Conservation (phyloP, 64 coral and sea anemone genomes). For the Pocillopora damicornis region DNA sequence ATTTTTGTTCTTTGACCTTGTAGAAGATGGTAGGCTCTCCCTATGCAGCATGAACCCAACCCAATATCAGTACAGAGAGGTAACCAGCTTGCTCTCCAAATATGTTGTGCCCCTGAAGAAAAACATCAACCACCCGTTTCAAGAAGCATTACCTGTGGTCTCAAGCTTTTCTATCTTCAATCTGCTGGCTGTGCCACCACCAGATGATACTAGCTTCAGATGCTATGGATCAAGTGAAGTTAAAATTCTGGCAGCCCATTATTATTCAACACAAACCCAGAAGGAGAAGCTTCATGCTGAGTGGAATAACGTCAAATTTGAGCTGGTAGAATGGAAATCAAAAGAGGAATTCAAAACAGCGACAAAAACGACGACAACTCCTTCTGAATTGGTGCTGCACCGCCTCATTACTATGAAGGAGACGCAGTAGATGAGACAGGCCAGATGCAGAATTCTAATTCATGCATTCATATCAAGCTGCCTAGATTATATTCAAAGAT, state of each 20-base stretch:
- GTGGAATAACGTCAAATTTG: constrained; percentile 29
- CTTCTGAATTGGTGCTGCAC: constrained; percentile 16
- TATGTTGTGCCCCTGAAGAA: constrained; percentile 5
- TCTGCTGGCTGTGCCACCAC: constrained; percentile 14
- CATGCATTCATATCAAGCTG: no score
- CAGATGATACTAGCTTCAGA: constrained; percentile 24
- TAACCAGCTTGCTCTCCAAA: constrained; percentile 22
- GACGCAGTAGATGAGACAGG: no score
- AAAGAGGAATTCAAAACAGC: constrained; percentile 19
- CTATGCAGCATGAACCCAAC: background rate
- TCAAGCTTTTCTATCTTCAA: constrained; percentile 25
- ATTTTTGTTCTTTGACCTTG: background rate
- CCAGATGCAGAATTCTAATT: no score
- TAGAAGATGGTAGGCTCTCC: constrained; percentile 21
- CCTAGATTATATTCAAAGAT: no score
- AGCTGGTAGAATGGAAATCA: constrained; percentile 16
- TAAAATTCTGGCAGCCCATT: constrained; percentile 20
- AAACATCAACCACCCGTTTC: constrained; percentile 26
- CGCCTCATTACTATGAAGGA: constrained; percentile 17
- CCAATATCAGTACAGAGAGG: constrained; percentile 7
- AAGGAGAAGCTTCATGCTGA: constrained; percentile 34
- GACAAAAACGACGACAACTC: constrained; percentile 1
- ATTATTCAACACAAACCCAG: constrained; percentile 12
- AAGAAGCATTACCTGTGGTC: constrained; percentile 14
- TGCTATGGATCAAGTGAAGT: constrained; percentile 7